Base-by-base conservation (phyloP, 2,888 invertebrate species). In the Platycheirus albimanus region DNA sequence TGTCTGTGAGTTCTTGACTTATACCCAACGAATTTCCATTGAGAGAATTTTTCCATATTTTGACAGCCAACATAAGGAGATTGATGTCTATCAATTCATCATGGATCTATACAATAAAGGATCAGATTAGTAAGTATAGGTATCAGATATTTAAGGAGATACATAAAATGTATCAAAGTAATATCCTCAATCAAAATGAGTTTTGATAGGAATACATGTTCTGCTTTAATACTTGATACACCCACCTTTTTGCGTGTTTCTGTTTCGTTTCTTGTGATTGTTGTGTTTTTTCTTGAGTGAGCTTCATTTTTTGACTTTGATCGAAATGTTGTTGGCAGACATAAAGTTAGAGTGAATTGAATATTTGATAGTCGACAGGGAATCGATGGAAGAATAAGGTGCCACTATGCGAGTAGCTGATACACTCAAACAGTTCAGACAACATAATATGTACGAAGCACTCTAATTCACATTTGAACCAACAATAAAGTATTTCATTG, bases 1-100 rank as follows among this genome's bases (percentile, higher is more conserved):
- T n/a, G n/a, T n/a, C n/a, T n/a, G n/a, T n/a, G 30, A 10, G 36
- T 28, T 54, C 30, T 3, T 28, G n/a, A 28, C 33, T 10, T 13
- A 15, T 49, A 15, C 49, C 3, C n/a, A 4, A 33, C n/a, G n/a
- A 41, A 41, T 17, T 28, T 43, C 52, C 45, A 58, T 63, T 70
- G 33, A n/a, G 45, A 64, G 63, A 71, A 78, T 33, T 71, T 71
- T 66, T 71, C 51, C 66, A 38, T 76, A 38, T 66, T 78, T 54
- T 78, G 78, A 78, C 78, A 78, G 78, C 51, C 58, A 66, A 71
- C 71, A 66, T 71, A 58, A 71, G 71, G 71, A 78, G 78, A 78
- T 71, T 78, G 71, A 78, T 78, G 66, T 71, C 78, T 71, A 66
- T 78, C 78, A 78, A 78, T 77, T 77, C 70, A 77, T 70, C 77